These are phyloP conservation scores for Elaphurus davidianus DNA, from an alignment of 2,113 vertebrate genomes.

Conservation along the genomic window DNA sequence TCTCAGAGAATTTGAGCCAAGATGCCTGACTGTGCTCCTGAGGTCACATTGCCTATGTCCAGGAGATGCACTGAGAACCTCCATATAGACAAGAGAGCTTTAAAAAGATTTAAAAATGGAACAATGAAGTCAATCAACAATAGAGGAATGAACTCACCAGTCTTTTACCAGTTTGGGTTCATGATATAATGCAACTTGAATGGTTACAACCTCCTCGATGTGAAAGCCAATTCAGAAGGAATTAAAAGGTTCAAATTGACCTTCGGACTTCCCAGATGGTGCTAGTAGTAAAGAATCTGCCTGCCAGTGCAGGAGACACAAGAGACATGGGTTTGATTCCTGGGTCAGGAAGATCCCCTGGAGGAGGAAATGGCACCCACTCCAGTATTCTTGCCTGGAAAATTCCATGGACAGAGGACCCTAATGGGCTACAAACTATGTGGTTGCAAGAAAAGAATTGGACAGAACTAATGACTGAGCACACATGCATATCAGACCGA, in stretches of 20 bases:
- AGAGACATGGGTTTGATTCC: neutral
- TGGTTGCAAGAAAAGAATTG: neutral
- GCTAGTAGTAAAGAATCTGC: neutral
- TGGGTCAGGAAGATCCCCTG: neutral
- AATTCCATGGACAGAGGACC: neutral
- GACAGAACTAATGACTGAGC: neutral
- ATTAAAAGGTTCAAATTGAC: neutral
- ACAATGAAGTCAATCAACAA: neutral
- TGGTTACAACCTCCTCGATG: neutral
- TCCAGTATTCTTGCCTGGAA: neutral
- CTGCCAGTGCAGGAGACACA: neutral
- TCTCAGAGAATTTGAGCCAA: neutral
- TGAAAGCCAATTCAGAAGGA: neutral
- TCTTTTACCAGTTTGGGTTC: neutral
- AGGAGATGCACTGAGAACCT: neutral
- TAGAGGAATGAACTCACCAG: neutral
- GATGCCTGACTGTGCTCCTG: neutral
- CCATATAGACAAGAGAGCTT: neutral
- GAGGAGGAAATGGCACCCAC: neutral
- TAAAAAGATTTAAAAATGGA: neutral
- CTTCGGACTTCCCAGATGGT: neutral
- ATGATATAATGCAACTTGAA: neutral
- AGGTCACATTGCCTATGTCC: neutral
- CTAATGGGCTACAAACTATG: neutral
- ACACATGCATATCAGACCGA: neutral